These are phyloP conservation scores for Linurgus olivaceus DNA, from an alignment of 2,797 vertebrate species.

Conservation along the genomic window DNA sequence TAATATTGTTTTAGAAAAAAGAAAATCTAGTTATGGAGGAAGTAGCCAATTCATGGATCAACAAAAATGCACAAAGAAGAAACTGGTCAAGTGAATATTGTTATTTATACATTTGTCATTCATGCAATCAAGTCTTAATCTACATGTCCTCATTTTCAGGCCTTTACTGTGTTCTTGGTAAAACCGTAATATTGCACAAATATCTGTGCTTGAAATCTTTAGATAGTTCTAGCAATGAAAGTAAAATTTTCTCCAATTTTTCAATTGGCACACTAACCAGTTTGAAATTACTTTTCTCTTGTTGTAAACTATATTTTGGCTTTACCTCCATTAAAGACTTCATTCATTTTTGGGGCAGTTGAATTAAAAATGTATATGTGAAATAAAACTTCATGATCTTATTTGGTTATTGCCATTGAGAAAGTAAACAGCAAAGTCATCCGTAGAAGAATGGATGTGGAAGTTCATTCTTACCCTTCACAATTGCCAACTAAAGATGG, in stretches of 20 bases:
- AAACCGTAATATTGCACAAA: not conserved
- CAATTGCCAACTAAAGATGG: fast-evolving
- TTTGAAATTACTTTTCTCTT: not conserved
- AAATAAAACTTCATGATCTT: not conserved
- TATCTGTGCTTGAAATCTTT: not conserved
- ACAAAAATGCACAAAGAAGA: not conserved
- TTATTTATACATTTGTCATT: not conserved
- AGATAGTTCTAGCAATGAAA: not conserved
- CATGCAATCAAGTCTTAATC: not conserved
- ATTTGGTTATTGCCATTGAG: not conserved
- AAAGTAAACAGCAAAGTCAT: not conserved
- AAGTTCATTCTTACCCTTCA: not conserved
- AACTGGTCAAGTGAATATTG: not conserved
- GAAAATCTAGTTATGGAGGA: not conserved
- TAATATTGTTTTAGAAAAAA: not conserved
- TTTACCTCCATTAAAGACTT: not conserved
- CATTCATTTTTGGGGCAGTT: not conserved
- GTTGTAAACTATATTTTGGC: not conserved
- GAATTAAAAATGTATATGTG: not conserved
- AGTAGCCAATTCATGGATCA: not conserved
- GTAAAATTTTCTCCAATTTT: not conserved
- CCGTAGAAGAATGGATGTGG: not conserved
- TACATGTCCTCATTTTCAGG: not conserved
- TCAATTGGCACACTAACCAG: not conserved
- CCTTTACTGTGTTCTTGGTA: not conserved